These are phyloP conservation scores for Thyatira batis DNA, from an alignment of 2,888 invertebrate genomes.

Conservation along the genomic window DNA sequence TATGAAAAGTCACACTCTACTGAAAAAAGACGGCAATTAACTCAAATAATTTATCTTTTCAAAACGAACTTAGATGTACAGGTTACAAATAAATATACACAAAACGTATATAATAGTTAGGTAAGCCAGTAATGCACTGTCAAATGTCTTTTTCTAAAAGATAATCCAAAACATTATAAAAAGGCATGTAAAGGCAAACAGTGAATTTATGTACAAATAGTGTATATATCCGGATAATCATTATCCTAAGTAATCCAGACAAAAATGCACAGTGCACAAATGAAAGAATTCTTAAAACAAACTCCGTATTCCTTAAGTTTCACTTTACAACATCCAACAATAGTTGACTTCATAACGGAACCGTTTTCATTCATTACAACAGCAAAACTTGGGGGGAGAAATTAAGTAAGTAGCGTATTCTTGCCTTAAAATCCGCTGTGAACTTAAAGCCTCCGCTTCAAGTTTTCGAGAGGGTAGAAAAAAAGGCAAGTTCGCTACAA, in stretches of 20 bases:
- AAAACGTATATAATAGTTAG: too few species aligned
- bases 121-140: too few species aligned
- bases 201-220: too few species aligned
- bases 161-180: too few species aligned
- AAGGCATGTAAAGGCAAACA: neutral
- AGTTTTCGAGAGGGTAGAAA: neutral
- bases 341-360: neutral
- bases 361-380: conserved; percentile 3
- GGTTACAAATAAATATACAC: too few species aligned
- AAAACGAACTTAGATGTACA: too few species aligned
- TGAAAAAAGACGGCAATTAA: too few species aligned
- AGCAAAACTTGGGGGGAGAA: conserved; percentile 5
- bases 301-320: neutral
- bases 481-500: conserved; percentile 55
- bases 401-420: conserved; percentile 9
- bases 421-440: neutral
- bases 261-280: neutral
- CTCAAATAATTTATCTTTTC: too few species aligned
- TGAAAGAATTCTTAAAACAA: neutral
- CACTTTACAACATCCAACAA: neutral
- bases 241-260: too few species aligned
- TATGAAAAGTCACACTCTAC: too few species aligned
- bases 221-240: too few species aligned
- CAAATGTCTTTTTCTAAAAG: too few species aligned
- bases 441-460: neutral